Percentiles rank a stretch among this genome's conserved stretches.
Conservation (phyloP, 2,888 invertebrate genomes). For the Sicus ferrugineus region DNA sequence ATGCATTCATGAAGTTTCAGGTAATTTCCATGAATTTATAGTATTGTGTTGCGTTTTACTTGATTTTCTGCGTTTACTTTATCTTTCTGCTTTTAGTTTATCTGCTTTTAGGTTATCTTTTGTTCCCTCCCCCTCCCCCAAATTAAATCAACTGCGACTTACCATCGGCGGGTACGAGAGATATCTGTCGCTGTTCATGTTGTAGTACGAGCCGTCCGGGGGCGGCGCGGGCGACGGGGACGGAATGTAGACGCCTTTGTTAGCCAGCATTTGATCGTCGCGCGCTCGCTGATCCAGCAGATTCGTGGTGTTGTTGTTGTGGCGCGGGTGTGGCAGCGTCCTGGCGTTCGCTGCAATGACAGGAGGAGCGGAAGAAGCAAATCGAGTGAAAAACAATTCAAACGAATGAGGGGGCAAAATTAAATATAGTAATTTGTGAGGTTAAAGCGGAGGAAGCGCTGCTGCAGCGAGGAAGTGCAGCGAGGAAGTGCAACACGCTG, state of each 20-base stretch:
- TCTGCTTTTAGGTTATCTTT: too few species aligned
- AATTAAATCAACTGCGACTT: too few species aligned
- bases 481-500: not conserved
- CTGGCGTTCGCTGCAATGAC: constrained; percentile 60
- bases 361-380: constrained; percentile 1
- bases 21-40: too few species aligned
- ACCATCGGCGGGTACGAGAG: constrained; percentile 79
- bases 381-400: not conserved
- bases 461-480: not conserved
- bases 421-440: not conserved
- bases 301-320: constrained; percentile 57
- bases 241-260: constrained; percentile 63
- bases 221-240: constrained; percentile 78
- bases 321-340: constrained; percentile 64
- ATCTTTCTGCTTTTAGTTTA: too few species aligned
- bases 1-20: too few species aligned
- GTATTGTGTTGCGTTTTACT: too few species aligned
- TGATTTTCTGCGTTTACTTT: too few species aligned
- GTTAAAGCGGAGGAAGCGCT: not conserved
- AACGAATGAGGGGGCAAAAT: not conserved
- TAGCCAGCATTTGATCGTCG: constrained; percentile 65
- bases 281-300: constrained; percentile 58
- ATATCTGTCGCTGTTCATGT: constrained; percentile 80
- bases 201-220: constrained; percentile 80
- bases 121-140: too few species aligned